A percentile compares a stretch with the other conserved stretches of the same genome.
Conservation (phyloP, 2,113 vertebrate species). For the Galeopterus variegatus region DNA sequence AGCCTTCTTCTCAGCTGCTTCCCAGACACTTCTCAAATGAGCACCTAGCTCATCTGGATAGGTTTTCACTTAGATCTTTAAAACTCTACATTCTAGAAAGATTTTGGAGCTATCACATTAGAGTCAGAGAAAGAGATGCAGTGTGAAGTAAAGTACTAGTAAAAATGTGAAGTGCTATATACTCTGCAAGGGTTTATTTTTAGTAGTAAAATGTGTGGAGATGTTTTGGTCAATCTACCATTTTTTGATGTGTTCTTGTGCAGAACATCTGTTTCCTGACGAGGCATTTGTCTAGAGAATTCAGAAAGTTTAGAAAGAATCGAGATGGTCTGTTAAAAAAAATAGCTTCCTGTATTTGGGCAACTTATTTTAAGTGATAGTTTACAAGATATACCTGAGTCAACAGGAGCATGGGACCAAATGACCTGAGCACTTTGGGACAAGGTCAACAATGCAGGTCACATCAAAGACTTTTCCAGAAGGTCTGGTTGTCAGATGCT, state of each 20-base stretch:
- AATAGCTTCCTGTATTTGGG: constrained; percentile 17
- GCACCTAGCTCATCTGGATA: not conserved
- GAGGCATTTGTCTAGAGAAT: constrained; percentile 40
- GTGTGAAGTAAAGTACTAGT: not conserved
- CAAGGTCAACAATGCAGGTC: not conserved
- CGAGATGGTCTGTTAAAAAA: constrained; percentile 49
- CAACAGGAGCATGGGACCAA: not conserved
- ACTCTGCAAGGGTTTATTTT: not conserved
- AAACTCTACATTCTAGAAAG: not conserved
- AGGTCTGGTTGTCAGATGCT: not conserved
- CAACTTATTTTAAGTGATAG: not conserved
- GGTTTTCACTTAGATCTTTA: not conserved
- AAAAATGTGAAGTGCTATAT: not conserved
- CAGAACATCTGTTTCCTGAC: constrained; percentile 59
- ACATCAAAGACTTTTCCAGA: not conserved
- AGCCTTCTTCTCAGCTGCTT: not conserved
- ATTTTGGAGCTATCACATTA: not conserved
- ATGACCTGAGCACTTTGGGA: not conserved
- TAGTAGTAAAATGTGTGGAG: not conserved
- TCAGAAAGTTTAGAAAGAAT: constrained; percentile 44
- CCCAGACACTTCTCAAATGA: not conserved
- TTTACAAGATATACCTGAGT: not conserved
- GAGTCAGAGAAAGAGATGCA: not conserved
- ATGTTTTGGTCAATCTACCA: not conserved
- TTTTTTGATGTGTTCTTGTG: constrained; percentile 35